Evolutionary conservation across 2,888 invertebrate genomes (phyloP), one percentile per base, ranked within the genome.

Genomic region (Tipula confusa): DNA sequence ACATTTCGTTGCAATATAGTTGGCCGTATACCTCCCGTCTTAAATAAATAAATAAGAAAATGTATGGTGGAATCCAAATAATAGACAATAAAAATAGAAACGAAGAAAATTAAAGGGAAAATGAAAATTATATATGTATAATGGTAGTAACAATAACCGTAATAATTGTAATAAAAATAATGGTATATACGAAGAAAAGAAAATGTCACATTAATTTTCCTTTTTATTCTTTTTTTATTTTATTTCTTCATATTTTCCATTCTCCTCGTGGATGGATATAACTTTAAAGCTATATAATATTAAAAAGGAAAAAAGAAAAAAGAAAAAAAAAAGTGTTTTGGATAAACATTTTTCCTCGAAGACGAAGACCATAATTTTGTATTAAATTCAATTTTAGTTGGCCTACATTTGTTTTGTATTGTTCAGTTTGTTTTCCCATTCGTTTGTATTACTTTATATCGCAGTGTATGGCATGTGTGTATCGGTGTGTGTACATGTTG

Each of bases 141-240:
- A 24, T 24, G 64, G 64, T 64, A 64, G 64, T 24, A 64, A 64
- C 24, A 64, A 64, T 64, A 64, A 64, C 64, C 18, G 24, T 64
- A 64, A 64, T 64, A 64, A 64, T 64, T 24, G 64, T 64, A 64
- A 64, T 64, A 64, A 64, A 24, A 64, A 64, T 64, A 64, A 64
- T 64, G 64, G 64, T 11, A 24, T 24, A n/a, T n/a, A n/a, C n/a
- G n/a, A n/a, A n/a, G n/a, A 11, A 64, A 24, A 64, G 64, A 64
- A 64, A 64, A 64, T 64, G 64, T 64, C 64, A 64, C 64, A 64
- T 64, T 64, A 64, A 64, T 64, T 64, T 64, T 64, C 9, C 64
- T 64, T 64, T 64, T 64, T 64, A 64, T 64, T 64, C 7, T 64
- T 64, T n/a, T 43, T 2, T 43, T 36, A 11, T 36, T 9, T 11